Evolutionary conservation across 2,797 vertebrate species (phyloP).

Genomic region (Pachyuromys duprasi): DNA sequence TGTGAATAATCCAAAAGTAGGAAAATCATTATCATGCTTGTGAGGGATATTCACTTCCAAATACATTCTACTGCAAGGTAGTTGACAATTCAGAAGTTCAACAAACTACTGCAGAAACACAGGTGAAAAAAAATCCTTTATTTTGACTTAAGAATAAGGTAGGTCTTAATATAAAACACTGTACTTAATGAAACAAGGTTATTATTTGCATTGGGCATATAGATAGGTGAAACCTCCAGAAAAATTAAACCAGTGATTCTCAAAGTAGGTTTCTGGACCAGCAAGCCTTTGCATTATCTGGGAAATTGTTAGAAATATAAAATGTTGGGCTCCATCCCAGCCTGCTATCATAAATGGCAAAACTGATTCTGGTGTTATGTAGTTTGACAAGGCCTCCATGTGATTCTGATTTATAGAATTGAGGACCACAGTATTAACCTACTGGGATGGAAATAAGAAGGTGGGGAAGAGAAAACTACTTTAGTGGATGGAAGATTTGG

Average conservation of each 20-base stretch:
- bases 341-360: background rate
- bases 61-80: background rate
- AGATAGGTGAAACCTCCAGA: background rate
- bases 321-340: background rate
- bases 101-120: background rate
- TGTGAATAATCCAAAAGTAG: background rate
- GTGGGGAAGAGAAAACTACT: background rate
- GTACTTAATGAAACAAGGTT: background rate
- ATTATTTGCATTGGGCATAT: background rate
- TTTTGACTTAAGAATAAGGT: background rate
- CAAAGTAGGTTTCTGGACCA: background rate
- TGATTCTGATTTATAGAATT: conserved; percentile 16
- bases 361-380: background rate
- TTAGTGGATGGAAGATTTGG: background rate
- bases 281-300: background rate
- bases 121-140: background rate
- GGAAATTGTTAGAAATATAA: conserved; percentile 3
- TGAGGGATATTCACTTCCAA: conserved; percentile 12
- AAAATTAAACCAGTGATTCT: background rate
- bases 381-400: background rate
- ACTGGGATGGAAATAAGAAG: conserved; percentile 4
- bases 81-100: background rate
- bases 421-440: background rate
- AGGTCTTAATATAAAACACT: background rate
- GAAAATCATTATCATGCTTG: background rate